Evolutionary conservation across 2,888 invertebrate genomes (phyloP).

Genomic region (Psylliodes chrysocephalus): DNA sequence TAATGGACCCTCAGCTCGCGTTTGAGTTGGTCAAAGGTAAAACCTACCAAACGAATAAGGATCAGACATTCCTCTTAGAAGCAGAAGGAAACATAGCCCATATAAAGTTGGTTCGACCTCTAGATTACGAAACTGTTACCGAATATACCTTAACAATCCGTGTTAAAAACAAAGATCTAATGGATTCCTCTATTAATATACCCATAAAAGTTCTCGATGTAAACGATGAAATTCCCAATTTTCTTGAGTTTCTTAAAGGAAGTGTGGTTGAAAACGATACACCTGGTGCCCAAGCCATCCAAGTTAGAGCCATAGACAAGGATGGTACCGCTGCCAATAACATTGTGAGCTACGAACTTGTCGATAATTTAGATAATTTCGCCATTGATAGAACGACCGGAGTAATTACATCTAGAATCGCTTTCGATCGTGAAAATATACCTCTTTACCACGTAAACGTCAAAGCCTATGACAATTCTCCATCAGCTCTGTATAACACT

Average conservation of each 20-base stretch:
- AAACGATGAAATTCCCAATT: slow-evolving; percentile 90
- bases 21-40: slow-evolving; percentile 85
- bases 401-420: slow-evolving; percentile 82
- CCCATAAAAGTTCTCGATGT: slow-evolving; percentile 86
- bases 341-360: slow-evolving; percentile 82
- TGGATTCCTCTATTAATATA: slow-evolving; percentile 82
- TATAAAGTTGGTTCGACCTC: slow-evolving; percentile 78
- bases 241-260: slow-evolving; percentile 83
- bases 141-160: slow-evolving; percentile 86
- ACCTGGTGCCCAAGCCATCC: slow-evolving; percentile 86
- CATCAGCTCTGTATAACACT: slow-evolving; percentile 75
- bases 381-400: slow-evolving; percentile 87
- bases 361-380: slow-evolving; percentile 77
- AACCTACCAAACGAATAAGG: slow-evolving; percentile 87
- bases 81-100: slow-evolving; percentile 75
- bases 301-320: slow-evolving; percentile 83
- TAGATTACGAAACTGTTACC: slow-evolving; percentile 87
- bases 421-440: slow-evolving; percentile 87
- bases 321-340: slow-evolving; percentile 88
- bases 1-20: slow-evolving; percentile 77
- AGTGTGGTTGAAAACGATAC: slow-evolving; percentile 88
- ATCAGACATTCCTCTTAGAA: slow-evolving; percentile 75
- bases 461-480: slow-evolving; percentile 89
- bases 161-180: slow-evolving; percentile 81
- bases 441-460: slow-evolving; percentile 86